Conservation (phyloP, 1,140 invertebrate species). For the Sitobion miscanthi region DNA sequence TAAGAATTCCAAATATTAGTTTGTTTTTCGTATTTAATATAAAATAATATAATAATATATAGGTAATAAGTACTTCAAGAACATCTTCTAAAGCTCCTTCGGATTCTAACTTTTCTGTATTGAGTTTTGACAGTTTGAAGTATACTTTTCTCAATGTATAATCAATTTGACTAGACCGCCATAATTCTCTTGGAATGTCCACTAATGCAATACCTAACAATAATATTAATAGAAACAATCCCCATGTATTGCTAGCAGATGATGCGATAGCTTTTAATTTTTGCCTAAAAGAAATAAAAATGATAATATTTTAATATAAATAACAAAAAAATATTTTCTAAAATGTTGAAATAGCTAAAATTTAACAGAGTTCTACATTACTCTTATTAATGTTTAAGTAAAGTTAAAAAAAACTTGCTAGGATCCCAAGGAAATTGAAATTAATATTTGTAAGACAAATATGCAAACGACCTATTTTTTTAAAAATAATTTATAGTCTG, state of each 20-base stretch:
- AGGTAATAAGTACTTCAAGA: conserved; percentile 75
- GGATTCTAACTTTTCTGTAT: conserved; percentile 94
- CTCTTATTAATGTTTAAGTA: neutral
- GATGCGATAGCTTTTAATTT: conserved; percentile 96
- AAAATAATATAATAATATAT: conserved; percentile 51
- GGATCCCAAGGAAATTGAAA: too few relatives aligned
- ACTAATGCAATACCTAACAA: conserved; percentile 96
- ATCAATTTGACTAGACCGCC: conserved; percentile 82
- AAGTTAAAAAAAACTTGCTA: neutral
- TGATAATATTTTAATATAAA: conserved; percentile 21
- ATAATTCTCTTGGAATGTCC: conserved; percentile 89
- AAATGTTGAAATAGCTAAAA: neutral
- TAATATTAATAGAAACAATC: conserved; percentile 92
- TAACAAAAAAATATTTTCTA: neutral
- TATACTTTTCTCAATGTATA: conserved; percentile 88
- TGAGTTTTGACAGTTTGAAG: conserved; percentile 97
- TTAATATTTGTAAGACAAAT: neutral
- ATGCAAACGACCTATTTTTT: neutral
- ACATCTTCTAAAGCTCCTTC: conserved; percentile 96
- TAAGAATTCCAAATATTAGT: conserved; percentile 22
- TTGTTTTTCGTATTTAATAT: neutral
- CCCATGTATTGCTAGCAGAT: conserved; percentile 99
- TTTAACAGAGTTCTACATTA: neutral
- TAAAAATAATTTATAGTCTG: too few relatives aligned
- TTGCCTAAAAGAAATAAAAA: conserved; percentile 66